A percentile compares a stretch with the other conserved stretches of the same genome.
Evolutionary conservation across 2,888 invertebrate genomes (phyloP).

Genomic region (Xestia xanthographa): DNA sequence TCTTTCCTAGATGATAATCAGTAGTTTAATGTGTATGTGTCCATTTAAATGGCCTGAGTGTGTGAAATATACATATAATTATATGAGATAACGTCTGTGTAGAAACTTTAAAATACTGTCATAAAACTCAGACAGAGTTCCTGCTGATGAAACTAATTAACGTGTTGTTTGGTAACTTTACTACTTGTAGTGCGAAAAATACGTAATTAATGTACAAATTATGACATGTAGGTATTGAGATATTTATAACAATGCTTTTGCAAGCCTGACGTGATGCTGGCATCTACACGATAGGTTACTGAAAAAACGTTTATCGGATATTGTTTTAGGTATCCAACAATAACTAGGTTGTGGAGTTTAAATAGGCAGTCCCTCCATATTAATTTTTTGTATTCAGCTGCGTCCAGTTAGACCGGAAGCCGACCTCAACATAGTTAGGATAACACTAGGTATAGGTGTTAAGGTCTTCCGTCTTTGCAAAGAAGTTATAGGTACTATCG

Average conservation of each 20-base stretch:
- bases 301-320: too few species aligned
- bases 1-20: constrained; percentile 40
- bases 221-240: background rate
- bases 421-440: too few species aligned
- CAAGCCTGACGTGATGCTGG: background rate
- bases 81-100: constrained; percentile 33
- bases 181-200: background rate
- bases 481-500: too few species aligned
- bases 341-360: background rate
- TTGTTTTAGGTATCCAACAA: too few species aligned
- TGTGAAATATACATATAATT: constrained; percentile 45
- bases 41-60: constrained; percentile 2
- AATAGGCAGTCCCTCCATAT: background rate
- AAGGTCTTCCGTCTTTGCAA: too few species aligned
- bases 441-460: too few species aligned
- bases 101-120: constrained; percentile 18
- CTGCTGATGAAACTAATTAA: constrained; percentile 41
- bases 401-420: background rate
- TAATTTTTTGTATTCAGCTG: background rate
- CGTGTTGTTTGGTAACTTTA: constrained; percentile 10
- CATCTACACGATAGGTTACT: background rate
- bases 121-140: constrained; percentile 23
- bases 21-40: constrained; percentile 17
- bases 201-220: background rate
- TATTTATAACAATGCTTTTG: background rate